Evolutionary conservation across 2,113 vertebrate genomes (phyloP).

Genomic region (Phalacrocorax brasilianus): DNA sequence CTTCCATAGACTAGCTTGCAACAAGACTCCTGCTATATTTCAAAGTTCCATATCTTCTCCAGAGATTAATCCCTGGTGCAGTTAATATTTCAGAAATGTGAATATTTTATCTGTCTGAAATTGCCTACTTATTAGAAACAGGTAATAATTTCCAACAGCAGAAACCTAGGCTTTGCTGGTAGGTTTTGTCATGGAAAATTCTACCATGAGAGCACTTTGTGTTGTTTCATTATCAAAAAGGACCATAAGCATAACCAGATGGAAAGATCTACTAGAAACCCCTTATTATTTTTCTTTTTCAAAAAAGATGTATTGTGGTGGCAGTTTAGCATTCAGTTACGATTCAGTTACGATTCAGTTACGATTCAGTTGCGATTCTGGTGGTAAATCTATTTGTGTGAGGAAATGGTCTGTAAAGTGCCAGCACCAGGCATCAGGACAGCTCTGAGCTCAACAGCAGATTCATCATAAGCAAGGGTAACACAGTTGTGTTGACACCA

Average conservation of each 20-base stretch:
- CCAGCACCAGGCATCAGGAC: neutral
- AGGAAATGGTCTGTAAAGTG: neutral
- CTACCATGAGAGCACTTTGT: rapidly evolving
- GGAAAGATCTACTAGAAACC: neutral
- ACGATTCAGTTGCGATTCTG: too few relatives aligned
- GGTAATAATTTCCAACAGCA: neutral
- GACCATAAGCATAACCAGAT: neutral
- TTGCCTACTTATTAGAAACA: neutral
- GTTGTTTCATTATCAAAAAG: neutral
- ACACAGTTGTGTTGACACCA: neutral
- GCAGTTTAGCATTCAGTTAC: neutral
- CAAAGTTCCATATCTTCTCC: neutral
- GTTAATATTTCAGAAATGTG: neutral
- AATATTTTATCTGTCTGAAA: neutral
- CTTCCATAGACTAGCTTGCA: neutral
- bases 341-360: too few relatives aligned
- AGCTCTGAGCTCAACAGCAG: neutral
- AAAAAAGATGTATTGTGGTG: neutral
- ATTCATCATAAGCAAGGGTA: neutral
- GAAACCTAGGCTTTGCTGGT: neutral
- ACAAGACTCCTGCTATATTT: constrained; percentile 19
- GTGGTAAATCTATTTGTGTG: neutral
- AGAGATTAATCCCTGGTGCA: neutral
- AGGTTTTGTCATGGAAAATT: neutral
- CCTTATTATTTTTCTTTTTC: neutral